These are phyloP conservation scores for Notothenia rossii DNA, from an alignment of 2,113 vertebrate genomes.

Conservation along the genomic window DNA sequence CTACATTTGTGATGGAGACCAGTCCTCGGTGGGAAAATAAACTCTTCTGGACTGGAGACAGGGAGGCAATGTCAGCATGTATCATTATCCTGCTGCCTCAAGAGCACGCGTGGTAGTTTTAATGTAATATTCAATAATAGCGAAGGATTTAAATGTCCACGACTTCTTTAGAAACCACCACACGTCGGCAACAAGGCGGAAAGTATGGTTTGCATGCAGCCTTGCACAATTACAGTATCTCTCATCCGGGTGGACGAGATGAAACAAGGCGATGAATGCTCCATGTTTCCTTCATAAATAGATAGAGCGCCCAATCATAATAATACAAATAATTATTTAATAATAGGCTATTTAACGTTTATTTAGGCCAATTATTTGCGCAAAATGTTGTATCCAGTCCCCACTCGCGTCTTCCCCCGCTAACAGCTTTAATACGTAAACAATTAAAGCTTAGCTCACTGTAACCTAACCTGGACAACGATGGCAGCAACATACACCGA, in stretches of 20 bases:
- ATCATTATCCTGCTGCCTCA: constrained; percentile 57
- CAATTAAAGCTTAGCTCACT: constrained; percentile 55
- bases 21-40: constrained; percentile 17
- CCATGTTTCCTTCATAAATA: constrained; percentile 48
- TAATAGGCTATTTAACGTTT: neutral
- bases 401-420: constrained; percentile 17
- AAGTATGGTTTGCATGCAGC: constrained; percentile 41
- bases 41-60: constrained; percentile 27
- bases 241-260: constrained; percentile 38
- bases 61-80: constrained; percentile 45
- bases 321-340: constrained; percentile 34
- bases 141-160: constrained; percentile 42
- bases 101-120: constrained; percentile 16
- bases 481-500: constrained; percentile 71
- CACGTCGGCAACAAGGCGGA: constrained; percentile 26
- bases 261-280: constrained; percentile 42
- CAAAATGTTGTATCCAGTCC: constrained; percentile 10
- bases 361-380: neutral
- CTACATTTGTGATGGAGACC: constrained; percentile 54
- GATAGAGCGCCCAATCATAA: neutral
- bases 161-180: constrained; percentile 27
- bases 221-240: constrained; percentile 39
- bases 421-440: constrained; percentile 47
- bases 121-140: neutral
- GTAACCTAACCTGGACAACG: constrained; percentile 72